Evolutionary conservation across 2,888 invertebrate species (phyloP).

Genomic region (Nomada fucata): DNA sequence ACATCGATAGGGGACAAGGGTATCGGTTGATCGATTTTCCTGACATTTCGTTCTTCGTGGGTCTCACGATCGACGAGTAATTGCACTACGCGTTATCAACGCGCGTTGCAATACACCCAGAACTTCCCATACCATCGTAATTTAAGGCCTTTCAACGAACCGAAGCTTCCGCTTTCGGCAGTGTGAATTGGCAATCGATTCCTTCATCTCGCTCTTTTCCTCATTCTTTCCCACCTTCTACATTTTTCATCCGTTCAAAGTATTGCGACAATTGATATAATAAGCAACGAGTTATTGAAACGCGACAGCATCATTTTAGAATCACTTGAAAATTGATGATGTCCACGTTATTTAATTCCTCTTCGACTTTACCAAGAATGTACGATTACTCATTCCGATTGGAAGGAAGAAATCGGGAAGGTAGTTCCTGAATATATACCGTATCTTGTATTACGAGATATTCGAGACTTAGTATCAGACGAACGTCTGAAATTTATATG

Average conservation of each 20-base stretch:
- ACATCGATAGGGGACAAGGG: neutral
- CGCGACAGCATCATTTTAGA: too few species aligned
- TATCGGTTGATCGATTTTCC: constrained; percentile 39
- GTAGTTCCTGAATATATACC: neutral
- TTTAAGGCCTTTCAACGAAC: constrained; percentile 10
- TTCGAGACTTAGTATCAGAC: too few species aligned
- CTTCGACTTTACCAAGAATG: neutral
- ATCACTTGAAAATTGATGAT: too few species aligned
- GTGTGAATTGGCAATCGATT: too few species aligned
- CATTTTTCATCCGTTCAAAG: neutral
- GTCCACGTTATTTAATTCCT: neutral
- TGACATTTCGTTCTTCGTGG: constrained; percentile 42
- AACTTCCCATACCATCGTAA: constrained; percentile 39
- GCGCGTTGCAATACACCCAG: constrained; percentile 69
- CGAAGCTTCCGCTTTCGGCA: constrained; percentile 16
- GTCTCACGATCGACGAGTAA: constrained; percentile 71
- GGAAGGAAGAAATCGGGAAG: neutral
- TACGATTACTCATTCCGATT: neutral
- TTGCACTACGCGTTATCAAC: constrained; percentile 67
- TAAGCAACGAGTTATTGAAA: too few species aligned
- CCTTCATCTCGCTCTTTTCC: neutral
- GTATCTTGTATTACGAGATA: too few species aligned
- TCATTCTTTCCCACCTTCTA: neutral
- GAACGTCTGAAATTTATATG: too few species aligned
- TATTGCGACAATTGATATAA: too few species aligned